phyloP scores from a whole-genome alignment of 1,140 invertebrate species.

The Drosophila erecta region DNA sequence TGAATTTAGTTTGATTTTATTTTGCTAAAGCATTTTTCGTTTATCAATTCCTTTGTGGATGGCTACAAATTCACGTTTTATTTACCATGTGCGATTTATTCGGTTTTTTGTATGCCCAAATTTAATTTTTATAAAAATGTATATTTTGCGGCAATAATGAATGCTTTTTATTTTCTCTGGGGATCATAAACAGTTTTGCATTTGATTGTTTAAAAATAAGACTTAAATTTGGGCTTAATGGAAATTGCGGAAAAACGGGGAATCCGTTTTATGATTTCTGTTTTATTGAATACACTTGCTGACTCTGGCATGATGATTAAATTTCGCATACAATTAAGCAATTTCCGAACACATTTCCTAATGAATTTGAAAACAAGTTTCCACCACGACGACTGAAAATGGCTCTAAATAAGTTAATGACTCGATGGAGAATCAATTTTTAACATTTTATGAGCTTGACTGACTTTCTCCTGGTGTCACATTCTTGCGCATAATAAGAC shows the following conservation, averaged over 20 bases:
- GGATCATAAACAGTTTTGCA: conserved; percentile 32
- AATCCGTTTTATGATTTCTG: conserved; percentile 23
- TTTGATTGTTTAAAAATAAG: conserved; percentile 18
- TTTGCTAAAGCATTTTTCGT: conserved; percentile 42
- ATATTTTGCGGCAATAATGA: conserved; percentile 9
- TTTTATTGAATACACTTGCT: conserved; percentile 8
- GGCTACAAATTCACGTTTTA: conserved; percentile 40
- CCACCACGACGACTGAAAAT: neutral
- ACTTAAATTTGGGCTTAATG: conserved; percentile 8
- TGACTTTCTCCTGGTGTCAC: conserved; percentile 39
- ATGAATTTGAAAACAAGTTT: conserved; percentile 11
- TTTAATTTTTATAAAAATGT: conserved; percentile 28
- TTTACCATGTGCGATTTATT: conserved; percentile 40
- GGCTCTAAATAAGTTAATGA: conserved; percentile 72
- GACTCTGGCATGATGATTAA: conserved; percentile 13
- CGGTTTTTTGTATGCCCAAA: conserved; percentile 9
- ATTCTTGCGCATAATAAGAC: conserved; percentile 49
- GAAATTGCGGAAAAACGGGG: neutral
- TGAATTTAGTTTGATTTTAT: conserved; percentile 55
- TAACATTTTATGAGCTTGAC: conserved; percentile 56
- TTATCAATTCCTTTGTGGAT: conserved; percentile 58
- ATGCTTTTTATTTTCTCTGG: conserved; percentile 8
- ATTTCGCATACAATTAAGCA: conserved; percentile 51
- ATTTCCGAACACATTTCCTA: conserved; percentile 29
- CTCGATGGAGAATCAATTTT: conserved; percentile 78